A percentile compares a stretch with the other conserved stretches of the same genome.
These are phyloP conservation scores for Ischnura elegans DNA, from an alignment of 2,888 invertebrate species.

Conservation along the genomic window DNA sequence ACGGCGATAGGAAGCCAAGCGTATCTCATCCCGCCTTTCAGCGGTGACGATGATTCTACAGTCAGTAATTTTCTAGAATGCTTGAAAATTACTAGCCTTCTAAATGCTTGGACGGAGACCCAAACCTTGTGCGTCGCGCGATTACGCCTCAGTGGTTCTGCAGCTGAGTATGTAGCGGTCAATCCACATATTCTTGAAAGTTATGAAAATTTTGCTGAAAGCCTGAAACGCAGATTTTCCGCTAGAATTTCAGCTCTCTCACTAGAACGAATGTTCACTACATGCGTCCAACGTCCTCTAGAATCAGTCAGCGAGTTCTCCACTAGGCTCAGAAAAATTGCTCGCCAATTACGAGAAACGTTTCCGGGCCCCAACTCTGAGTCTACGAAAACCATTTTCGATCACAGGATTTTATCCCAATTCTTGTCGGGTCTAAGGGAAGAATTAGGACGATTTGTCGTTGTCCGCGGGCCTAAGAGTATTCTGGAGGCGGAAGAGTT, in stretches of 20 bases:
- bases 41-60: background rate
- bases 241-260: background rate
- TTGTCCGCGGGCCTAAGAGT: background rate
- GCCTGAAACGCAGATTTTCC: background rate
- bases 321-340: background rate
- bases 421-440: background rate
- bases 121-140: slow-evolving; percentile 5
- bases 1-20: background rate
- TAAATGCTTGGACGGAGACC: slow-evolving; percentile 9
- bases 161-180: background rate
- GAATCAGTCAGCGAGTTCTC: background rate
- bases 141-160: slow-evolving; percentile 7
- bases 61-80: background rate
- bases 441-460: background rate
- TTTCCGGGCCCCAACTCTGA: background rate
- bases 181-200: background rate
- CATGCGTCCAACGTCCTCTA: background rate
- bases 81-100: background rate
- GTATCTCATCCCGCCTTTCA: background rate
- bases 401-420: background rate
- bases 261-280: background rate
- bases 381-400: background rate
- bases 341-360: background rate
- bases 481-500: background rate
- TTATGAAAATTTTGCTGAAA: background rate